A percentile compares a stretch with the other conserved stretches of the same genome.
These are phyloP conservation scores for Sternarchorhynchus goeldii DNA, from an alignment of 2,797 vertebrate genomes.

Conservation along the genomic window DNA sequence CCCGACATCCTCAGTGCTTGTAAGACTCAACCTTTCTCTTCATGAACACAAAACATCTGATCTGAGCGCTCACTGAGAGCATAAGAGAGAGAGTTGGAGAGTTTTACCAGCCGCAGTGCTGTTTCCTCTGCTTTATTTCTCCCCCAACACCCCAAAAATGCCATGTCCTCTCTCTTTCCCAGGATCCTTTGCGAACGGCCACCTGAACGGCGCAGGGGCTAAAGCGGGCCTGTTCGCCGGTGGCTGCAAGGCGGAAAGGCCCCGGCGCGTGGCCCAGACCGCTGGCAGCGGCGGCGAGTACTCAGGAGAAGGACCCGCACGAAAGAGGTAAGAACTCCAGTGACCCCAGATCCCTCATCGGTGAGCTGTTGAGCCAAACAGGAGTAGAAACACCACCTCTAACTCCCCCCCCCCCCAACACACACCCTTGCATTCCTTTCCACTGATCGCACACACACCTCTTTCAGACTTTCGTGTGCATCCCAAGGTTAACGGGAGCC, in stretches of 20 bases:
- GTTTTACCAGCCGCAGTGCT: not conserved
- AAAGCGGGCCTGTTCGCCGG: slow-evolving; percentile 55
- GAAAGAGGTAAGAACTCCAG: slow-evolving; percentile 78
- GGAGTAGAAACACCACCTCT: not conserved
- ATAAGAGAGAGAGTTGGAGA: too few relatives aligned
- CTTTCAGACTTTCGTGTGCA: slow-evolving; percentile 37
- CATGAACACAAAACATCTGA: too few relatives aligned
- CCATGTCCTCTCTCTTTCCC: slow-evolving; percentile 40
- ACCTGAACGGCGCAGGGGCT: slow-evolving; percentile 80
- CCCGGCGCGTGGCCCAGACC: slow-evolving; percentile 79
- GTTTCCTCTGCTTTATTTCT: not conserved
- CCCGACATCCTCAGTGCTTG: too few relatives aligned
- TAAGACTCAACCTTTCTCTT: too few relatives aligned
- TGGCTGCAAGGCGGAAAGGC: slow-evolving; percentile 81
- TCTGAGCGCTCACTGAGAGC: not conserved
- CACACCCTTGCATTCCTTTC: slow-evolving; percentile 22
- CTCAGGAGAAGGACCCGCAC: slow-evolving; percentile 84
- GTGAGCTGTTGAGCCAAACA: slow-evolving; percentile 22
- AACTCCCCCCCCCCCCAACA: too few relatives aligned
- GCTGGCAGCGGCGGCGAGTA: slow-evolving; percentile 83
- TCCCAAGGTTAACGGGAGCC: slow-evolving; percentile 34
- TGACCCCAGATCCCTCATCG: slow-evolving; percentile 2
- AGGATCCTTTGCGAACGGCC: slow-evolving; percentile 84
- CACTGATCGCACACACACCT: slow-evolving; percentile 29
- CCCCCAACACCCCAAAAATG: not conserved